phyloP scores from a whole-genome alignment of 1,140 invertebrate species.

The Babylonia areolata region DNA sequence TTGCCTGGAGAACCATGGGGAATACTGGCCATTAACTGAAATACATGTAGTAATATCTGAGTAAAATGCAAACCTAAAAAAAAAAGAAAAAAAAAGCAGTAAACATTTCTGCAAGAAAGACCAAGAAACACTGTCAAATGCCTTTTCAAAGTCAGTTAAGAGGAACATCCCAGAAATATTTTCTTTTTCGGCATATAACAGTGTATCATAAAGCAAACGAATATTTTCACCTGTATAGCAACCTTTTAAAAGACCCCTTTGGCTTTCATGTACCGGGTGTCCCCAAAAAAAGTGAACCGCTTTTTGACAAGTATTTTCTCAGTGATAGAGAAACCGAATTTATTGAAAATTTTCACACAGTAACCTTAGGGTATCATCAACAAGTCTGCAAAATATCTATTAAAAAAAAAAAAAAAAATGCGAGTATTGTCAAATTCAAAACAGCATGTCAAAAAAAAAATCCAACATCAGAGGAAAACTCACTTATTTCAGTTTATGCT shows the following conservation, averaged over 20 bases:
- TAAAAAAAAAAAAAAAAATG: no score
- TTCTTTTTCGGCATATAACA: slow-evolving; percentile 13
- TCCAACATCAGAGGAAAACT: no score
- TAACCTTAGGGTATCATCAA: no score
- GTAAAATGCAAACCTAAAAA: slow-evolving; percentile 34
- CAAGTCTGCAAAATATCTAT: no score
- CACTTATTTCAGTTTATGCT: no score
- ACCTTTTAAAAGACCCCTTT: slow-evolving; percentile 29
- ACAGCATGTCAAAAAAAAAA: no score
- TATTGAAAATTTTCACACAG: no score
- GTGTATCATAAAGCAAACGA: slow-evolving; percentile 27
- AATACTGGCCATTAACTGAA: slow-evolving; percentile 34
- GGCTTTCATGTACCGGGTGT: slow-evolving; percentile 17
- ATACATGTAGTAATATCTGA: slow-evolving; percentile 22
- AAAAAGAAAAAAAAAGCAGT: slow-evolving; percentile 36
- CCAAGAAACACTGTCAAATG: slow-evolving; percentile 43
- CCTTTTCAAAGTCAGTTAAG: slow-evolving; percentile 42
- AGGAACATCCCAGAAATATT: slow-evolving; percentile 38
- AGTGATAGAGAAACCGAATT: no score
- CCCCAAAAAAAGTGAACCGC: no score
- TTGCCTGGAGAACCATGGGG: slow-evolving; percentile 9
- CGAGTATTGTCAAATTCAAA: no score
- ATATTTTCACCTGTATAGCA: slow-evolving; percentile 37
- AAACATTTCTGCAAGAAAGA: slow-evolving; percentile 36
- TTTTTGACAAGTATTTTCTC: no score